phyloP scores from a whole-genome alignment of 2,888 invertebrate species.

The Autographa pulchrina region DNA sequence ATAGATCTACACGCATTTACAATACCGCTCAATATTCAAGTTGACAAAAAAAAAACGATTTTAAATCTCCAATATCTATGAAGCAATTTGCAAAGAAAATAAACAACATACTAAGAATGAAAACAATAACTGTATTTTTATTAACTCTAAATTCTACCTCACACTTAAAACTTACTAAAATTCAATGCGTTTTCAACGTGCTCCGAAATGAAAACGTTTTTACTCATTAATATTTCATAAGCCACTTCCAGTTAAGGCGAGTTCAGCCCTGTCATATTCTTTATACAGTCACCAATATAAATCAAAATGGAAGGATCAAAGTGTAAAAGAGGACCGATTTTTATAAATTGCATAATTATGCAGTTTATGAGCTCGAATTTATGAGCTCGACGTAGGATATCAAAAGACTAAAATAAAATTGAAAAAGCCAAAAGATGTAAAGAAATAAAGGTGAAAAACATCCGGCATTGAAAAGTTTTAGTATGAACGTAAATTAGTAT shows the following conservation, averaged over 20 bases:
- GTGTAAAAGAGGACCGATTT: constrained; percentile 50
- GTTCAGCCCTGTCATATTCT: constrained; percentile 42
- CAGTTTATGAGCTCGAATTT: constrained; percentile 39
- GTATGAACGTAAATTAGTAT: neutral
- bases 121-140: neutral
- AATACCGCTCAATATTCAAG: no score
- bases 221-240: constrained; percentile 78
- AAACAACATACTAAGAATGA: no score
- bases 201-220: constrained; percentile 51
- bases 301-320: constrained; percentile 59
- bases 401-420: constrained; percentile 29
- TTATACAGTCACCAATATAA: constrained; percentile 58
- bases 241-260: constrained; percentile 49
- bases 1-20: no score
- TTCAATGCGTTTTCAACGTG: constrained; percentile 54
- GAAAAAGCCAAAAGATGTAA: constrained; percentile 21
- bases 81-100: no score
- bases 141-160: constrained; percentile 17
- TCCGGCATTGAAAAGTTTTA: neutral
- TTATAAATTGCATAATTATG: constrained; percentile 63
- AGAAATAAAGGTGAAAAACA: constrained; percentile 16
- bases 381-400: constrained; percentile 16
- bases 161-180: constrained; percentile 41
- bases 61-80: no score
- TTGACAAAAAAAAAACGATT: no score